Conservation (phyloP, 2,113 vertebrate species). For the Garra rufa region DNA sequence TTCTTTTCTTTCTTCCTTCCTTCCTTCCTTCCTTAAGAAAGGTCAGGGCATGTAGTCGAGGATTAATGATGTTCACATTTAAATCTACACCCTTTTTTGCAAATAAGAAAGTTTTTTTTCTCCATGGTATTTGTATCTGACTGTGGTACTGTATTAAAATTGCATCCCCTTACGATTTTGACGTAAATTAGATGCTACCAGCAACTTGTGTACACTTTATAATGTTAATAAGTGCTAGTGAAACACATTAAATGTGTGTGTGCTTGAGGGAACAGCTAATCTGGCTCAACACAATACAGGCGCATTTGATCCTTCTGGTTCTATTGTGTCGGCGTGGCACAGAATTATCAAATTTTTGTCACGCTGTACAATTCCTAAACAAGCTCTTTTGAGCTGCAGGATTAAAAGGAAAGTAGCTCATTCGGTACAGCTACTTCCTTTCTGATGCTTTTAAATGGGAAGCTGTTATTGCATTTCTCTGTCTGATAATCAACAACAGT, state of each 20-base stretch:
- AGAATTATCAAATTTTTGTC: neutral
- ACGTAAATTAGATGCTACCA: slow-evolving; percentile 11
- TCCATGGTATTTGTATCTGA: neutral
- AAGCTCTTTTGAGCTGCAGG: slow-evolving; percentile 4
- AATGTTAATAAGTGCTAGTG: slow-evolving; percentile 2
- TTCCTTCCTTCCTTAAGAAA: neutral
- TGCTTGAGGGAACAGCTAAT: slow-evolving; percentile 1
- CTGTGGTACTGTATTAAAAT: neutral
- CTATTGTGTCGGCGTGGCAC: neutral
- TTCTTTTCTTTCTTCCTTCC: neutral
- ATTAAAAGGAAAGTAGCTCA: neutral
- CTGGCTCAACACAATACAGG: slow-evolving; percentile 1
- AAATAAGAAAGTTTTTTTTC: neutral
- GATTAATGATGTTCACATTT: slow-evolving; percentile 14
- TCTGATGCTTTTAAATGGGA: slow-evolving; percentile 20
- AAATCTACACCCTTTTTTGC: neutral
- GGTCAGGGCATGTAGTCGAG: neutral
- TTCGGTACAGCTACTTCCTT: neutral
- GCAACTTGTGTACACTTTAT: neutral
- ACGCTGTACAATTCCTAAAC: slow-evolving; percentile 30
- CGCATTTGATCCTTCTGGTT: neutral
- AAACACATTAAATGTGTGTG: neutral
- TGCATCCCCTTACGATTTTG: neutral
- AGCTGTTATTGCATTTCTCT: slow-evolving; percentile 17
- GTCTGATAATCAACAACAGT: neutral